Evolutionary conservation across 2,797 vertebrate species (phyloP).

Genomic region (Geotria australis): DNA sequence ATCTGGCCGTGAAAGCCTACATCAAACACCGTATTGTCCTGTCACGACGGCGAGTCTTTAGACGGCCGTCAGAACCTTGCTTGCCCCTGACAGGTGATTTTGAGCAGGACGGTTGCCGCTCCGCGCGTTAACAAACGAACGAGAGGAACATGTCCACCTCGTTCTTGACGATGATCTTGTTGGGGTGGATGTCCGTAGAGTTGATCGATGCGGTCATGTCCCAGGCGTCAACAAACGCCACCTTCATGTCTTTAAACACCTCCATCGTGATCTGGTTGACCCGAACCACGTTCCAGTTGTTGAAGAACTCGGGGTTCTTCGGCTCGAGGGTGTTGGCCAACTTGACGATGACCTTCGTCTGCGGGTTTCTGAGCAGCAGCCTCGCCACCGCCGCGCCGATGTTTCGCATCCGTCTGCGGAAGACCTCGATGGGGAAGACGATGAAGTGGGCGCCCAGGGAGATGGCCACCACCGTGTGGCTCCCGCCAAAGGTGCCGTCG

Average conservation of each 20-base stretch:
- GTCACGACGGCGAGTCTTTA: too few species aligned
- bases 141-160: conserved; percentile 58
- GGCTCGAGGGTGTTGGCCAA: conserved; percentile 32
- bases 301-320: conserved; percentile 72
- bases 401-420: conserved; percentile 51
- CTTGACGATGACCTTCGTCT: conserved; percentile 38
- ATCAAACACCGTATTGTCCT: too few species aligned
- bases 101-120: too few species aligned
- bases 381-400: conserved; percentile 41
- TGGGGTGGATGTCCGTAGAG: conserved; percentile 58
- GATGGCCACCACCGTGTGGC: conserved; percentile 43
- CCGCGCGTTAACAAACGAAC: conserved; percentile 17
- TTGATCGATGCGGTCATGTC: conserved; percentile 71
- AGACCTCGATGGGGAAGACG: conserved; percentile 66
- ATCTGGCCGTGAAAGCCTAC: too few species aligned
- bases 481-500: conserved; percentile 45
- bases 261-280: conserved; percentile 40
- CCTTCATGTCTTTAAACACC: conserved; percentile 60
- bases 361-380: conserved; percentile 48
- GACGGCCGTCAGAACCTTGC: too few species aligned
- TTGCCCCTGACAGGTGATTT: too few species aligned
- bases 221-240: conserved; percentile 74
- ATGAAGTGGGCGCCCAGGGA: conserved; percentile 90
- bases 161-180: conserved; percentile 51
- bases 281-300: conserved; percentile 78